These are phyloP conservation scores for Neolamprologus toae DNA, from an alignment of 2,113 vertebrate species.

Conservation along the genomic window DNA sequence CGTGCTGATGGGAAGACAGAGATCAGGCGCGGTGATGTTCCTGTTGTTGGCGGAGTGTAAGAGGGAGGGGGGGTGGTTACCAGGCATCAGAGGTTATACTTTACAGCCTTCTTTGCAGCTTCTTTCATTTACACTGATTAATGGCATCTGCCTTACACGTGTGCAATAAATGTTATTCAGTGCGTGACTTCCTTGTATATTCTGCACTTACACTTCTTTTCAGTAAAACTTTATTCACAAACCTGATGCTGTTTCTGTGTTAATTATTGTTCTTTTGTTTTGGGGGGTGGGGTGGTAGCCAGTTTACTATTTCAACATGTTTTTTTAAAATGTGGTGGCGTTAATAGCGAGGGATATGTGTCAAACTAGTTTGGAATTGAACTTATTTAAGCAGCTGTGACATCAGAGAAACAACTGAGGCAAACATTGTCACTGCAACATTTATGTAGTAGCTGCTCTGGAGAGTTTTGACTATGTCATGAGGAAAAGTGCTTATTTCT, in stretches of 20 bases:
- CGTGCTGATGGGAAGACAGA: neutral
- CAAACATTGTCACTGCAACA: neutral
- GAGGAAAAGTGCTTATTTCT: neutral
- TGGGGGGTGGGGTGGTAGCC: neutral
- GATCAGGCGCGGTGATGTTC: neutral
- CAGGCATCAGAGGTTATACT: conserved; percentile 32
- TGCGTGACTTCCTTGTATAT: conserved; percentile 22
- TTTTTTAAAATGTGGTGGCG: neutral
- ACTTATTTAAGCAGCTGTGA: neutral
- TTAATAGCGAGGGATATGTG: neutral
- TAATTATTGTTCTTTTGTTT: neutral
- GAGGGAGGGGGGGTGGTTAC: neutral
- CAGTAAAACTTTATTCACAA: neutral
- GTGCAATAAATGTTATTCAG: conserved; percentile 58
- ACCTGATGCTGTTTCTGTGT: neutral
- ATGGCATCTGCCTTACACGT: conserved; percentile 46
- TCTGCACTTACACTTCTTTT: neutral
- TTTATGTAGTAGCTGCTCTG: neutral
- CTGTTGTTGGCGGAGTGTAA: neutral
- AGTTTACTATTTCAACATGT: neutral
- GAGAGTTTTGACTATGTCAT: neutral
- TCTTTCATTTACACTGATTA: conserved; percentile 27
- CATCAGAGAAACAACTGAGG: neutral
- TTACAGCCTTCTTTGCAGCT: neutral
- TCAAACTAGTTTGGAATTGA: neutral